Percentiles rank a stretch among this genome's conserved stretches.
Conservation (phyloP, 2,888 invertebrate genomes). For the Panopea generosa region DNA sequence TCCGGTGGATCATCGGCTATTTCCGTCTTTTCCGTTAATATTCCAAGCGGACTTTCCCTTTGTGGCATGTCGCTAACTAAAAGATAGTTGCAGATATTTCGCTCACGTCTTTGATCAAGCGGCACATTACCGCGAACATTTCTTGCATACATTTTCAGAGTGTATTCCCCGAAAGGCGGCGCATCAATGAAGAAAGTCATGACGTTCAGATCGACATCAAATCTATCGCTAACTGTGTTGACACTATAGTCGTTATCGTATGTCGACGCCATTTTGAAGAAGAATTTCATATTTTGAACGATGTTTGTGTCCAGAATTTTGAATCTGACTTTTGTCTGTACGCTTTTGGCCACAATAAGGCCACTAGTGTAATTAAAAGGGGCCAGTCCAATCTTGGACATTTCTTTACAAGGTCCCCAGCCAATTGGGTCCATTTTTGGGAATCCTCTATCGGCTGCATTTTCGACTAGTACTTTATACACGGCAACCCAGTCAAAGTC, state of each 20-base stretch:
- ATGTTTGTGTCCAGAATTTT: conserved; percentile 54
- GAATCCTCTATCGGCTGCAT: conserved; percentile 70
- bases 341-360: conserved; percentile 58
- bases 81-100: conserved; percentile 79
- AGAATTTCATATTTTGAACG: conserved; percentile 62
- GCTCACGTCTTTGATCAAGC: conserved; percentile 44
- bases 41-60: conserved; percentile 42
- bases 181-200: conserved; percentile 61
- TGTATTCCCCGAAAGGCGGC: conserved; percentile 63
- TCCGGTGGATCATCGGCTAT: conserved; percentile 36
- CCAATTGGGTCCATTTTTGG: conserved; percentile 79
- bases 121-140: conserved; percentile 57
- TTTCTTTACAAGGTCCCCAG: conserved; percentile 78
- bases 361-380: conserved; percentile 63
- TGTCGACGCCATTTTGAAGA: conserved; percentile 59
- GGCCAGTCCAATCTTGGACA: conserved; percentile 59
- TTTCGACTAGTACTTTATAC: conserved; percentile 70
- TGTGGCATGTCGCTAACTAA: conserved; percentile 63
- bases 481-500: conserved; percentile 73
- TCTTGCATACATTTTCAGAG: conserved; percentile 59
- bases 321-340: conserved; percentile 60
- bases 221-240: conserved; percentile 58
- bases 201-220: conserved; percentile 60
- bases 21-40: conserved; percentile 60
- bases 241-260: conserved; percentile 63